Base-by-base conservation (phyloP, 2,113 vertebrate species). In the Sturnus vulgaris region DNA sequence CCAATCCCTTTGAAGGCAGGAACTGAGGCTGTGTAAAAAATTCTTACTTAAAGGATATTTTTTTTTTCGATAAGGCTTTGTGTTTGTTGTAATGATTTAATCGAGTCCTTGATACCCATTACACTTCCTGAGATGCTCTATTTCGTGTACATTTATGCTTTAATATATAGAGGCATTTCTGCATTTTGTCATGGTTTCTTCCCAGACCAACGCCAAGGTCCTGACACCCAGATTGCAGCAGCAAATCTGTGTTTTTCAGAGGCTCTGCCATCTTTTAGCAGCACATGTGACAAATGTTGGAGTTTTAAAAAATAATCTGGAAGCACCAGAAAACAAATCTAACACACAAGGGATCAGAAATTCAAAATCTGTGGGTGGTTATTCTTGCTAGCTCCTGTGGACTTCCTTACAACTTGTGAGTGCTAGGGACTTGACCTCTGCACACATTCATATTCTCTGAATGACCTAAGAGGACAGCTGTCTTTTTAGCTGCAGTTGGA, bases 351-450 rank as follows among this genome's bases (percentile, higher is more conserved):
- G 4, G 7, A 30, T 69, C 24, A 49, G 37, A 87, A 84, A 61
- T 78, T 21, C 8, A 23, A 63, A 76, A 46, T 22, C 21, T 52
- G 1, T 59, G 3, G 8, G 10, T n/a, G 11, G 5, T 12, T 64
- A 19, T 39, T 60, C 2, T 1, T 23, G 7, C 1, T 30, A 12
- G 0, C 0, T 89, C 7, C 16, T 46, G 3, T 9, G 13, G n/a
- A 50, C 9, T 3, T 49, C 5, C 16, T 4, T 23, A 4, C 4
- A 53, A 11, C 4, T 24, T 60, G 8, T 31, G 20, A n/a, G 12
- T 30, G 11, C 2, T 50, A 19, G 31, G 4, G 18, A 68, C 23
- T 13, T 31, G 28, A 42, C 11, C 6, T 4, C 18, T 22, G 42
- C 21, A 68, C 6, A 18, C 4, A 31, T 30, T 57, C 20, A 16